These are phyloP conservation scores for Catagonus wagneri DNA, from an alignment of 2,113 vertebrate genomes.

Conservation along the genomic window DNA sequence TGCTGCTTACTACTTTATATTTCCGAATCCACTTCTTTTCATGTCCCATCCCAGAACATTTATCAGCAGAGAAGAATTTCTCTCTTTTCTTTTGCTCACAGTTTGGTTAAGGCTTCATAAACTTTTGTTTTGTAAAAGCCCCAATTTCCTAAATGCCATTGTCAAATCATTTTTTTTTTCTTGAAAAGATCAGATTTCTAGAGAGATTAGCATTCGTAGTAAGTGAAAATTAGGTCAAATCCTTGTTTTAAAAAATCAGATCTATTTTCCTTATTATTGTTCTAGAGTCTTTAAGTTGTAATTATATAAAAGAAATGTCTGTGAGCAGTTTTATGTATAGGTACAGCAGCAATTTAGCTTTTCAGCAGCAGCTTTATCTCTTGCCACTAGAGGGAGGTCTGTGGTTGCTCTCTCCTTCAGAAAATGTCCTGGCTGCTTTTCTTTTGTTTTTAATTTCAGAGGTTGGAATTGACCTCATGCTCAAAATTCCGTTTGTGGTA, in stretches of 20 bases:
- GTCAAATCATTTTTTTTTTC: slow-evolving; percentile 44
- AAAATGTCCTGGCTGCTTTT: slow-evolving; percentile 62
- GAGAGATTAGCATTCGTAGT: slow-evolving; percentile 50
- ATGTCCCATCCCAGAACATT: slow-evolving; percentile 31
- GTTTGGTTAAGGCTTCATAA: slow-evolving; percentile 43
- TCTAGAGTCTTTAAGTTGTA: slow-evolving; percentile 47
- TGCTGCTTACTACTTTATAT: slow-evolving; percentile 50
- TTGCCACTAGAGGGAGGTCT: slow-evolving; percentile 82
- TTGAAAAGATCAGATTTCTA: slow-evolving; percentile 62
- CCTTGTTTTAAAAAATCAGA: slow-evolving; percentile 39
- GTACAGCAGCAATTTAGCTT: slow-evolving; percentile 24
- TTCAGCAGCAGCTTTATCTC: background rate
- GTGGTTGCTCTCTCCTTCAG: background rate
- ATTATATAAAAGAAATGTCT: slow-evolving; percentile 60
- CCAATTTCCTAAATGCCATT: slow-evolving; percentile 48
- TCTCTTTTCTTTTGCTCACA: slow-evolving; percentile 6
- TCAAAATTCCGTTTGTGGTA: slow-evolving; percentile 63
- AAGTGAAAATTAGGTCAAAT: slow-evolving; percentile 37
- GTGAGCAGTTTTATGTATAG: slow-evolving; percentile 51
- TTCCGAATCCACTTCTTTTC: slow-evolving; percentile 47
- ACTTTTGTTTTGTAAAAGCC: slow-evolving; percentile 34
- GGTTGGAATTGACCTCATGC: slow-evolving; percentile 25
- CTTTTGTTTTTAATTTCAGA: slow-evolving; percentile 54
- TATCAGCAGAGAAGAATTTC: slow-evolving; percentile 16
- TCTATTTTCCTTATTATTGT: slow-evolving; percentile 57